phyloP scores from a whole-genome alignment of 1,140 invertebrate species.

The Cydia pomonella region DNA sequence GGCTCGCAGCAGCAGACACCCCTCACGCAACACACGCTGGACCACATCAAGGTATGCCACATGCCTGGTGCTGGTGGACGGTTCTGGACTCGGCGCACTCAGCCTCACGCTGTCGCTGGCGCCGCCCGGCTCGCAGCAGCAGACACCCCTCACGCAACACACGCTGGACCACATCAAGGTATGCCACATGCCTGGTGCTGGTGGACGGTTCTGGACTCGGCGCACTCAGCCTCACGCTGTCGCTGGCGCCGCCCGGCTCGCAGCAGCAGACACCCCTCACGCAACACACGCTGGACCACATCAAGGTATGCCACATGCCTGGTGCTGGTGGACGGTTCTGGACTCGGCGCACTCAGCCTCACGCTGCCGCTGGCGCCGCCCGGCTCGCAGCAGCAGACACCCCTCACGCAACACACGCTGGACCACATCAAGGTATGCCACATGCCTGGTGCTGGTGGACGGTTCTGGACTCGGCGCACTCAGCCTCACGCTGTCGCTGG shows the following conservation, averaged over 20 bases:
- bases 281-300: slow-evolving; percentile 90
- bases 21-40: slow-evolving; percentile 89
- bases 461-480: too few species aligned
- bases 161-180: slow-evolving; percentile 92
- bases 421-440: slow-evolving; percentile 89
- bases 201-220: slow-evolving; percentile 83
- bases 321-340: slow-evolving; percentile 81
- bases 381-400: slow-evolving; percentile 85
- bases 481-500: slow-evolving; percentile 92
- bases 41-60: slow-evolving; percentile 87
- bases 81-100: too few species aligned
- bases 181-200: slow-evolving; percentile 61
- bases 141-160: slow-evolving; percentile 88
- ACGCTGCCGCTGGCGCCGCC: slow-evolving; percentile 91
- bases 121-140: slow-evolving; percentile 86
- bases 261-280: slow-evolving; percentile 87
- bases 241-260: slow-evolving; percentile 88
- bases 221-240: too few species aligned
- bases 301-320: slow-evolving; percentile 83
- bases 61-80: slow-evolving; percentile 80
- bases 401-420: slow-evolving; percentile 89
- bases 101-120: slow-evolving; percentile 90
- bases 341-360: too few species aligned
- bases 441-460: slow-evolving; percentile 78
- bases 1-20: slow-evolving; percentile 86